A percentile compares a stretch with the other conserved stretches of the same genome.
Conservation (phyloP, 2,113 vertebrate genomes). For the Embiotoca jacksoni region DNA sequence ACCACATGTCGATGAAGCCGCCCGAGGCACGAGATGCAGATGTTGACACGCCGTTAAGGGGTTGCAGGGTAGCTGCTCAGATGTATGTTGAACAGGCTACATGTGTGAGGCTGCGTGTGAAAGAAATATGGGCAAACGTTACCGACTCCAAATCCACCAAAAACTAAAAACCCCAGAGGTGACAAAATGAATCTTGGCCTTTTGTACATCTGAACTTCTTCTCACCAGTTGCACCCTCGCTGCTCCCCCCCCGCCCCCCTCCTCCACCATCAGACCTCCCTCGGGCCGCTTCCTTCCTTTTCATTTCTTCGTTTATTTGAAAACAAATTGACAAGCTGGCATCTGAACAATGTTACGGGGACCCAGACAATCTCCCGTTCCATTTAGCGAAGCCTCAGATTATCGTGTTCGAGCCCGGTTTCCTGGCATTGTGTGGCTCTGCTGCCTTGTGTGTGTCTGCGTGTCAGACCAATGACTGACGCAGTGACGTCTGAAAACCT, state of each 20-base stretch:
- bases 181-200: conserved; percentile 41
- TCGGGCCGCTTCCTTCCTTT: conserved; percentile 47
- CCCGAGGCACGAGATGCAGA: conserved; percentile 42
- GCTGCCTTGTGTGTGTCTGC: neutral
- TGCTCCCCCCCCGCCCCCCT: neutral
- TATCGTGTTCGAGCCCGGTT: conserved; percentile 12
- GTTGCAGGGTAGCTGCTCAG: conserved; percentile 25
- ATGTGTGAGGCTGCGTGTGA: conserved; percentile 19
- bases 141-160: conserved; percentile 32
- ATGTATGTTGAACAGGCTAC: conserved; percentile 29
- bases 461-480: conserved; percentile 13
- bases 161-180: conserved; percentile 45
- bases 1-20: conserved; percentile 31
- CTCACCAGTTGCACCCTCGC: conserved; percentile 35
- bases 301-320: conserved; percentile 34
- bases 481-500: neutral
- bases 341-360: conserved; percentile 36
- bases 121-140: conserved; percentile 11
- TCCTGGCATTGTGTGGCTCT: conserved; percentile 58
- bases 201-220: conserved; percentile 56
- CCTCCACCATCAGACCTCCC: conserved; percentile 40
- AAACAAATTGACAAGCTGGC: conserved; percentile 41
- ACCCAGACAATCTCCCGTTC: conserved; percentile 26
- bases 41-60: conserved; percentile 42
- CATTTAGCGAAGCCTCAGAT: conserved; percentile 3